Base-by-base conservation (phyloP, 2,797 vertebrate species). In the Pangasius krempfi region DNA sequence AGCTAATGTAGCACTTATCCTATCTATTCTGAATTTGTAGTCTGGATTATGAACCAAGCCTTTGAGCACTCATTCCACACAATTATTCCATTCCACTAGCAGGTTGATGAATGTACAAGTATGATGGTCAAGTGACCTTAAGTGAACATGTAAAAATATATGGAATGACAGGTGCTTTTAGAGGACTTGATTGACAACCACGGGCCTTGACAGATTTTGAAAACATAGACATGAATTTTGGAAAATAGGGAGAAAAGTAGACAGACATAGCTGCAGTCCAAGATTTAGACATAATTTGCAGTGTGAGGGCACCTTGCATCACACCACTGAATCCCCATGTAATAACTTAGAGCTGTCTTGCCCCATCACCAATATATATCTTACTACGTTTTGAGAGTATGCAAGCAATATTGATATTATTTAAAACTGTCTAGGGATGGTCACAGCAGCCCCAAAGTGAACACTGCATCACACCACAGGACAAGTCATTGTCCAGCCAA, bases 261-360 rank as follows among this genome's bases (percentile, higher is more conserved):
- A 87, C 82, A 89, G 79, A 79, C 85, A 73, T 78, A 85, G 70
- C 78, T 91, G 70, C 87, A 78, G 78, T 89, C 76, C 47, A 89
- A 56, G 30, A 47, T 87, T 85, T 78, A 82, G 64, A 91, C 84
- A 85, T 84, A 54, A 88, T 60, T 66, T 94, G 94, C 93, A 94
- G 95, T 96, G 96, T 96, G 95, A 96, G 95, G 93, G 91, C 93
- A 94, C 93, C 92, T 89, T 88, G 92, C 97, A 97, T 98, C 97
- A 97, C 97, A 98, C 97, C 97, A 98, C 96, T 96, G 93, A 97
- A 96, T 96, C 96, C 93, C 91, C 96, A 96, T 97, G 97, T 97
- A 97, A 95, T 94, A 94, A 91, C 94, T 94, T 95, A 93, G 93
- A 95, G 93, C 92, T 92, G 92, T 95, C 95, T 93, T 93, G 93